These are phyloP conservation scores for Deroptyus accipitrinus DNA, from an alignment of 2,113 vertebrate genomes.

Conservation along the genomic window DNA sequence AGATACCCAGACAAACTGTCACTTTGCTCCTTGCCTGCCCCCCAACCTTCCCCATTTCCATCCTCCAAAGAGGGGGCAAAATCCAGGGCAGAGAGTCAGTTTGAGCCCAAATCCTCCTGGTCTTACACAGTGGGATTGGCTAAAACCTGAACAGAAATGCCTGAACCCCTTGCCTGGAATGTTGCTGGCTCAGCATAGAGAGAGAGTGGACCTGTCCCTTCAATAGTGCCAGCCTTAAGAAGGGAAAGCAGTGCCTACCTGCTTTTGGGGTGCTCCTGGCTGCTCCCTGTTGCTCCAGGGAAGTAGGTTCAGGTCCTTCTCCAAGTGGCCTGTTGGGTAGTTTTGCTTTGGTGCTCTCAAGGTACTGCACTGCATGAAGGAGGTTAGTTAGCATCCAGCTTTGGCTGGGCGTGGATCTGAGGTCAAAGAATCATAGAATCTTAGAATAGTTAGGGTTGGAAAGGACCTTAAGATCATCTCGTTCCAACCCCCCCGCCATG, in stretches of 20 bases:
- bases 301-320: background rate
- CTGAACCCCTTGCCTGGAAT: background rate
- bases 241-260: background rate
- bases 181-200: background rate
- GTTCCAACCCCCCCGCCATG: no score
- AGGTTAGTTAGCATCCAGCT: background rate
- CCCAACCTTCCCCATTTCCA: background rate
- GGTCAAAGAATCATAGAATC: no score
- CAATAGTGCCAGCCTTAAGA: background rate
- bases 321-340: background rate
- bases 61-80: background rate
- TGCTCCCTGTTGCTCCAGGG: background rate
- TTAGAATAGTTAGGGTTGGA: no score
- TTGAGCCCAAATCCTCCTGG: background rate
- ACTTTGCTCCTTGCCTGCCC: background rate
- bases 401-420: background rate
- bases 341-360: background rate
- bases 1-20: background rate
- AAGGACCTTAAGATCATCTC: no score
- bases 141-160: background rate
- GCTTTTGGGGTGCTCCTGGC: background rate
- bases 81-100: background rate
- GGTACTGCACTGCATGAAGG: background rate
- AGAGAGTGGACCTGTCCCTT: background rate
- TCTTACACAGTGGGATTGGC: background rate